Percentiles rank a stretch among this genome's conserved stretches.
Conservation (phyloP, 64 coral and sea anemone genomes). For the Porites lutea region DNA sequence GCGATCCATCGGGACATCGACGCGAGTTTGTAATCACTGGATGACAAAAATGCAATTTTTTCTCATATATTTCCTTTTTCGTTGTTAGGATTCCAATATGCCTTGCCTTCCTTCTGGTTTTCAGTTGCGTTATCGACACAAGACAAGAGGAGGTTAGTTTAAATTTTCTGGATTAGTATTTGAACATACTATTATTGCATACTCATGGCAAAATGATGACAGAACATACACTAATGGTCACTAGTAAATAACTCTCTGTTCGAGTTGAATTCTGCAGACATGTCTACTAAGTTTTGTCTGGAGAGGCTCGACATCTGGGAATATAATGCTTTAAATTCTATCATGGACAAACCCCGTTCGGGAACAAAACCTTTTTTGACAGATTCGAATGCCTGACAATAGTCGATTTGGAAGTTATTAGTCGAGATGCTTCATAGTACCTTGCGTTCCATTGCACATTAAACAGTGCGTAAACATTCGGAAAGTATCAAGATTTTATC, state of each 20-base stretch:
- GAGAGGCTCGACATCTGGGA: no score
- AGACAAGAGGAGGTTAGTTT: constrained; percentile 46
- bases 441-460: no score
- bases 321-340: no score
- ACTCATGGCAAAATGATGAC: background rate
- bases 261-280: background rate
- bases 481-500: no score
- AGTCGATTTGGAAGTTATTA: no score
- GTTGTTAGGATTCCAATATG: background rate
- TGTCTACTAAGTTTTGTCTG: background rate
- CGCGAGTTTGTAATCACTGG: background rate
- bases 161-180: background rate
- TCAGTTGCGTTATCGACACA: background rate
- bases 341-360: no score
- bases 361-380: no score
- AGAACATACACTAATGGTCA: background rate
- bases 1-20: background rate
- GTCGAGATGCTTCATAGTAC: no score
- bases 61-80: background rate
- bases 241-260: background rate
- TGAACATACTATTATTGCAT: constrained; percentile 1
- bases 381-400: no score
- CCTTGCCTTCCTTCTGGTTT: background rate
- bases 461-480: no score
- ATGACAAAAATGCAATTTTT: background rate